Conservation (phyloP, 1,140 invertebrate species). For the Cyphomyrmex costatus region DNA sequence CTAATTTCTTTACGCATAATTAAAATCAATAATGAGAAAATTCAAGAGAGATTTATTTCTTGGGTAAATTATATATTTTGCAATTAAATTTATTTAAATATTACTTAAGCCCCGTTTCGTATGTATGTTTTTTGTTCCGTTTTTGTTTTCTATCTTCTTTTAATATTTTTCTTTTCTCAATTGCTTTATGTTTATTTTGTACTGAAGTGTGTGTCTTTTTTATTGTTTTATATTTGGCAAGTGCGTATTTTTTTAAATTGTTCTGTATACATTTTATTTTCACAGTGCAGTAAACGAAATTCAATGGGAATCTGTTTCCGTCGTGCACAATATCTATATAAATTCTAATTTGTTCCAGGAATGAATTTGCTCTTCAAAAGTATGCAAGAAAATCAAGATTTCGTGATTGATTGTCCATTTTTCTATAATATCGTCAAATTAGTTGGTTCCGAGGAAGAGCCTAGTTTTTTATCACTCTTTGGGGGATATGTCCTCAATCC, state of each 20-base stretch:
- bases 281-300: background rate
- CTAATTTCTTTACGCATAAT: background rate
- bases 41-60: background rate
- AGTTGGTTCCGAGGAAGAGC: background rate
- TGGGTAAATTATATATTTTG: too few species aligned
- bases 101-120: background rate
- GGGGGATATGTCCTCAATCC: background rate
- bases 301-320: background rate
- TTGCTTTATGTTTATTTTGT: background rate
- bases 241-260: background rate
- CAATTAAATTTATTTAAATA: background rate
- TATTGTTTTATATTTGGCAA: constrained; percentile 9
- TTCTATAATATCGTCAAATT: constrained; percentile 56
- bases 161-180: constrained; percentile 1
- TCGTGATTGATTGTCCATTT: constrained; percentile 66
- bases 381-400: background rate
- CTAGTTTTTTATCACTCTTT: constrained; percentile 17
- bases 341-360: constrained; percentile 50
- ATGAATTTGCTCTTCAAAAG: constrained; percentile 1
- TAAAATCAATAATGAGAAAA: constrained; percentile 8
- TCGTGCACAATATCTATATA: background rate
- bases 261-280: constrained; percentile 3
- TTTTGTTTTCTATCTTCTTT: background rate
- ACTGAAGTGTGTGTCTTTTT: background rate
- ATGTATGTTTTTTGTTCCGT: background rate